A percentile compares a stretch with the other conserved stretches of the same genome.
Conservation (phyloP, 1,140 invertebrate genomes). For the Sinella curviseta region DNA sequence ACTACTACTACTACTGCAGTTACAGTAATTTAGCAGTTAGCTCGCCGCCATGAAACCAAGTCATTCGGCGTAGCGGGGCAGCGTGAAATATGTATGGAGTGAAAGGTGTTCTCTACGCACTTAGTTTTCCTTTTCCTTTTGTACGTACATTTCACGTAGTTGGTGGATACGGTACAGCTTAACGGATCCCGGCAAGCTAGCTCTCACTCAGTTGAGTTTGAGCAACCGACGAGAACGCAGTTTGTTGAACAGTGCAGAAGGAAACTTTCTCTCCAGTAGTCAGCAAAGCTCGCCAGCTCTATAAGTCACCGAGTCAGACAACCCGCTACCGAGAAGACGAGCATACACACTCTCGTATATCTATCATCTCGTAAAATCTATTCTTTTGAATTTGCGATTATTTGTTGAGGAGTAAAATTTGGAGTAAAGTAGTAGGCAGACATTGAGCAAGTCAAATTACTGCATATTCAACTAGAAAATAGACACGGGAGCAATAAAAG, state of each 20-base stretch:
- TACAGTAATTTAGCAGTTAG: too few species aligned
- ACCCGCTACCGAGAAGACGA: too few species aligned
- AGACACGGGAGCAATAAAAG: neutral
- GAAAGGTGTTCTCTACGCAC: neutral
- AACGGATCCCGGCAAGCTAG: neutral
- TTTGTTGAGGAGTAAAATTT: too few species aligned
- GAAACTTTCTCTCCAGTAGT: neutral
- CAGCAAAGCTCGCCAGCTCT: neutral
- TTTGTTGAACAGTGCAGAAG: neutral
- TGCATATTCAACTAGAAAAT: neutral
- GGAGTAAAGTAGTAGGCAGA: too few species aligned
- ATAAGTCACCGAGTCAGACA: neutral
- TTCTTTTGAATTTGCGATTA: too few species aligned
- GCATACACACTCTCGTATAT: neutral
- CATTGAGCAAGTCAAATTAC: too few species aligned
- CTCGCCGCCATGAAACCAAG: neutral
- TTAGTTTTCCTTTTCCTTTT: neutral
- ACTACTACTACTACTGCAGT: too few species aligned
- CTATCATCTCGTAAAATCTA: neutral
- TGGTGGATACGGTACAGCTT: neutral
- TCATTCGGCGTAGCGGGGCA: neutral
- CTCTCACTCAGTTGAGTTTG: neutral
- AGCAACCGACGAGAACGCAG: slow-evolving; percentile 2
- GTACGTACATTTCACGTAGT: too few species aligned
- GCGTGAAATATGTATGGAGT: neutral